These are phyloP conservation scores for Drosophila quadrilineata DNA, from an alignment of 1,140 invertebrate species.

Conservation along the genomic window DNA sequence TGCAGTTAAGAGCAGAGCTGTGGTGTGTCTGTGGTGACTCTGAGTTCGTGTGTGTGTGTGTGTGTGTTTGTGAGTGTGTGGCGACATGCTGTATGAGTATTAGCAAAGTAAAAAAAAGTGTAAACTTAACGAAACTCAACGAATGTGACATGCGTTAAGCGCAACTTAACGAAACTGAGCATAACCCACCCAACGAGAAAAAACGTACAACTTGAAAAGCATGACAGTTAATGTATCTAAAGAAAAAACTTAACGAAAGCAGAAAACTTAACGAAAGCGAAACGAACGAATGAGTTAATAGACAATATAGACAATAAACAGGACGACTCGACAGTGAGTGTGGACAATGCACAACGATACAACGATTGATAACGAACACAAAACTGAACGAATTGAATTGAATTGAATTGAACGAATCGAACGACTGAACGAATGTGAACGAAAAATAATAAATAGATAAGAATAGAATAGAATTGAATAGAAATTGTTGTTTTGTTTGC, in stretches of 20 bases:
- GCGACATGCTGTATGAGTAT: conserved; percentile 21
- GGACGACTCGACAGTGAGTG: neutral
- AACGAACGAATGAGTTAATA: conserved; percentile 9
- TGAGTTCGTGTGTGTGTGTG: neutral
- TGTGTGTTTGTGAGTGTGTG: neutral
- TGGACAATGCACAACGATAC: neutral
- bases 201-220: neutral
- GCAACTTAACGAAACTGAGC: conserved; percentile 8
- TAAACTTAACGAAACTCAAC: conserved; percentile 10
- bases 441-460: conserved; percentile 31
- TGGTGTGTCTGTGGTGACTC: neutral
- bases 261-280: conserved; percentile 9
- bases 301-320: too few relatives aligned
- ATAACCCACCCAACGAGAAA: neutral
- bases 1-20: conserved; percentile 39
- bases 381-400: conserved; percentile 11
- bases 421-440: conserved; percentile 39
- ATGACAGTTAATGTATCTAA: conserved; percentile 14
- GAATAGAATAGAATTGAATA: conserved; percentile 21
- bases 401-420: conserved; percentile 34
- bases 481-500: conserved; percentile 42
- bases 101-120: too few relatives aligned
- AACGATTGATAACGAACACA: conserved; percentile 7
- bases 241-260: neutral
- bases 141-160: conserved; percentile 1